Base-by-base conservation (phyloP, 1,140 invertebrate species). In the Diabrotica undecimpunctata region DNA sequence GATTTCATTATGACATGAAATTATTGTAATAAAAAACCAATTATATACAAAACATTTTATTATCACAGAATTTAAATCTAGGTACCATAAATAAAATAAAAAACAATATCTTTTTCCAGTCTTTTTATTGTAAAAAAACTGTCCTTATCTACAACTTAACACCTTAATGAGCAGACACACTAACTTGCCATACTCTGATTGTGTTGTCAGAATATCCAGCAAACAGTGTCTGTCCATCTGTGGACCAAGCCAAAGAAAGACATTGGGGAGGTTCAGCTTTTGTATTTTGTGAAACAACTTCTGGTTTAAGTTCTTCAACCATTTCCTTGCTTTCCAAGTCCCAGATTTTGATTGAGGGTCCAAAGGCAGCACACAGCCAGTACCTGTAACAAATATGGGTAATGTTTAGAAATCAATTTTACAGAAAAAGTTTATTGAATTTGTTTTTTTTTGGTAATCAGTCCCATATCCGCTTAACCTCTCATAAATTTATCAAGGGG, bases 291-390 rank as follows among this genome's bases (percentile, higher is more conserved):
- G 84, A 86, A 38, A 96, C 90, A 72, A 98, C 91, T 78, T 99
- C 97, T 11, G 96, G 94, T 78, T 92, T 92, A 54, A 99, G 84
- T 83, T 99, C 97, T 82, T 99, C 97, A 73, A 99, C 96, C 87
- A 98, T 95, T 80, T 97, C 94, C 84, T 99, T 99, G 81, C 94
- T 96, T 85, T 99, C 97, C 78, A 99, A 86, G 87, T 99, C 97
- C 97, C 98, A 99, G 78, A 99, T 99, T 83, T 98, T 98, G 79
- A 99, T 98, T 72, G 90, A 93, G 62, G 97, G 94, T 74, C 98
- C 98, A 78, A 94, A 98, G n/a, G 98, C 98, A 76, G 97, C 98
- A 83, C 98, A 99, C 11, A 99, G 86, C 98, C 98, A 99, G 79
- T 99, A 99, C 79, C 98, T 78, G 57, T 13, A 70, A 72, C 61